Evolutionary conservation across 2,888 invertebrate genomes (phyloP).

Genomic region (Lucinisca nassula): DNA sequence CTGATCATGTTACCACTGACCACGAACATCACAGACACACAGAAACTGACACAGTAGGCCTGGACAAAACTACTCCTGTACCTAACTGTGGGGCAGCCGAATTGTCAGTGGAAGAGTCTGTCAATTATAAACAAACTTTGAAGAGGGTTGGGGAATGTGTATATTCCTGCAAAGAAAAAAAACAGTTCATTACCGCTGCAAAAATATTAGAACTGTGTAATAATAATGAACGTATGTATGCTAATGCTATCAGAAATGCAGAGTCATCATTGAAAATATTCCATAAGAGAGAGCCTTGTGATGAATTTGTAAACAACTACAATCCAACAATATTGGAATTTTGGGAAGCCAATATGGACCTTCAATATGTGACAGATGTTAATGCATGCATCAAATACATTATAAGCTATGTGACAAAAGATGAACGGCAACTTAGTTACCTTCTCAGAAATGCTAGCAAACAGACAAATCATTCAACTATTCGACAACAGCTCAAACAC

Average conservation of each 20-base stretch:
- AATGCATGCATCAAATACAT: slow-evolving; percentile 85
- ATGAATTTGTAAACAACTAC: slow-evolving; percentile 10
- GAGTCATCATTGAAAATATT: slow-evolving; percentile 9
- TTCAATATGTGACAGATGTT: slow-evolving; percentile 76
- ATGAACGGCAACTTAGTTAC: no score
- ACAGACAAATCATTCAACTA: slow-evolving; percentile 15
- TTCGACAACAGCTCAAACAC: slow-evolving; percentile 17
- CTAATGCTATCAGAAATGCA: slow-evolving; percentile 3
- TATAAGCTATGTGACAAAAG: slow-evolving; percentile 65
- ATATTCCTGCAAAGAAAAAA: slow-evolving; percentile 14
- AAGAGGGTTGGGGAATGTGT: no score
- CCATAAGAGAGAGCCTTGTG: not conserved
- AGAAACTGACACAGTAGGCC: no score
- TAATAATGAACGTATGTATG: slow-evolving; percentile 14
- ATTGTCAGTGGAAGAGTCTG: no score
- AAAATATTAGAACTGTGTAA: slow-evolving; percentile 6
- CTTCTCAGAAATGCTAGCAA: slow-evolving; percentile 23
- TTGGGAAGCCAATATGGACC: slow-evolving; percentile 39
- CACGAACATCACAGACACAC: no score
- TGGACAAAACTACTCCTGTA: no score
- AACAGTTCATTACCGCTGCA: slow-evolving; percentile 19
- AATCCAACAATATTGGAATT: not conserved
- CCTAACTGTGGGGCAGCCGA: no score
- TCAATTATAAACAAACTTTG: no score
- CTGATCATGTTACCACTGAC: no score